These are phyloP conservation scores for Zophobas morio DNA, from an alignment of 1,140 invertebrate genomes.

Conservation along the genomic window DNA sequence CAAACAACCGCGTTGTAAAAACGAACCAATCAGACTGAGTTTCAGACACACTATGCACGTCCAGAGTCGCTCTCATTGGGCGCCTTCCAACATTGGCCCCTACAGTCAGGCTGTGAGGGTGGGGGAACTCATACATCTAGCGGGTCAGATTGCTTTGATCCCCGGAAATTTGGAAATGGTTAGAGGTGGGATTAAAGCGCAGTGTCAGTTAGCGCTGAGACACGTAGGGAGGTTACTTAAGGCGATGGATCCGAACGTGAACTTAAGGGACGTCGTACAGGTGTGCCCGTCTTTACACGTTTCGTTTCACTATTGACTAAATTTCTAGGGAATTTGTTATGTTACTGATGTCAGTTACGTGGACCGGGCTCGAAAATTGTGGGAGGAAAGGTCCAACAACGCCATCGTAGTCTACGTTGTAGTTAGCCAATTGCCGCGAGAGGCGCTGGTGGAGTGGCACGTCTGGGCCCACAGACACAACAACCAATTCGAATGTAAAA, in stretches of 20 bases:
- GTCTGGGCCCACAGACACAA: conserved; percentile 91
- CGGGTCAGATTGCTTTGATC: conserved; percentile 92
- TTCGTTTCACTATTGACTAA: neutral
- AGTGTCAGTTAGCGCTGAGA: conserved; percentile 86
- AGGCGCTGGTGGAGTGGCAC: conserved; percentile 92
- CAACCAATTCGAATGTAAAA: conserved; percentile 86
- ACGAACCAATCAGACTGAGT: neutral
- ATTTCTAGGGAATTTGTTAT: conserved; percentile 83
- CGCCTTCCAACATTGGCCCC: conserved; percentile 94
- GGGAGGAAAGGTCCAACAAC: conserved; percentile 88
- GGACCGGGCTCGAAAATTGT: conserved; percentile 81
- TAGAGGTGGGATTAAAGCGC: conserved; percentile 79
- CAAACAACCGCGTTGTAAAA: neutral
- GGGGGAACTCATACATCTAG: conserved; percentile 84
- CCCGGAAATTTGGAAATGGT: conserved; percentile 85
- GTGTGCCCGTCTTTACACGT: conserved; percentile 61
- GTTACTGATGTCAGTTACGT: conserved; percentile 80
- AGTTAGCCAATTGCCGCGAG: conserved; percentile 82
- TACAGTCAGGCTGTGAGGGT: conserved; percentile 94
- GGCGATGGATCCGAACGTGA: conserved; percentile 82
- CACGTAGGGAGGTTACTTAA: conserved; percentile 86
- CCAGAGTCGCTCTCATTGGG: conserved; percentile 96
- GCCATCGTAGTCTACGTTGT: conserved; percentile 90
- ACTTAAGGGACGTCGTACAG: conserved; percentile 84
- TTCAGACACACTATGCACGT: conserved; percentile 88